Base-by-base conservation (phyloP, 2,113 vertebrate species). In the Peucedramus taeniatus region DNA sequence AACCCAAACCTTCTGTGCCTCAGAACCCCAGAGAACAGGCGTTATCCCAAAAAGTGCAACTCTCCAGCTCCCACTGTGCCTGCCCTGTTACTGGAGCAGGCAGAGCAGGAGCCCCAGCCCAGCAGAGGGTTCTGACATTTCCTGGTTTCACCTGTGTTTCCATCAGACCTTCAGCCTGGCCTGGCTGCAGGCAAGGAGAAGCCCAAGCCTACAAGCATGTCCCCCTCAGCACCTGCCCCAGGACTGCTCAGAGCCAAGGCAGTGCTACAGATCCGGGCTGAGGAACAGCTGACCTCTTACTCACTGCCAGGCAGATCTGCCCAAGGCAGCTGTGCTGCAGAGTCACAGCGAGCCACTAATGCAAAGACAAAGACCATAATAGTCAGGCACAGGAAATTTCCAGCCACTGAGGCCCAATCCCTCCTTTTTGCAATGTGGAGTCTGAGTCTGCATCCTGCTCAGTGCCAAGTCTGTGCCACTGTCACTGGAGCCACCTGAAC, bases 21-120 rank as follows among this genome's bases (percentile, higher is more conserved):
- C 44, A 50, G 65, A 1, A 39, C 27, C 13, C 28, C 30, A 6
- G 33, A 37, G 39, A 45, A 56, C 0, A 1, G 21, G 8, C 8
- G 22, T 15, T 4, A 40, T 16, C 63, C 54, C 74, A 53, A 15
- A 16, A 77, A 65, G 39, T 4, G 19, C 45, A 57, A 0, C 45
- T 19, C 59, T 20, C 10, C 40, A 16, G 11, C 49, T 51, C 28
- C 70, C 5, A 10, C 13, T 8, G 35, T 2, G 33, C 27, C 0
- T 5, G 7, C 13, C 30, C 3, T 5, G 7, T 8, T 3, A 2
- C 5, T 11, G 11, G 24, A 9, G 14, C 49, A 71, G 83, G n/a
- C 30, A 33, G 44, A n/a, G 24, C 5, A 4, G 0, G 4, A 57
- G 39, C 2, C 69, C 23, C 2, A 79, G 70, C 33, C 86, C 85